Percentiles rank a stretch among this genome's conserved stretches.
These are phyloP conservation scores for Drymodes brunneopygia DNA, from an alignment of 2,113 vertebrate species.

Conservation along the genomic window DNA sequence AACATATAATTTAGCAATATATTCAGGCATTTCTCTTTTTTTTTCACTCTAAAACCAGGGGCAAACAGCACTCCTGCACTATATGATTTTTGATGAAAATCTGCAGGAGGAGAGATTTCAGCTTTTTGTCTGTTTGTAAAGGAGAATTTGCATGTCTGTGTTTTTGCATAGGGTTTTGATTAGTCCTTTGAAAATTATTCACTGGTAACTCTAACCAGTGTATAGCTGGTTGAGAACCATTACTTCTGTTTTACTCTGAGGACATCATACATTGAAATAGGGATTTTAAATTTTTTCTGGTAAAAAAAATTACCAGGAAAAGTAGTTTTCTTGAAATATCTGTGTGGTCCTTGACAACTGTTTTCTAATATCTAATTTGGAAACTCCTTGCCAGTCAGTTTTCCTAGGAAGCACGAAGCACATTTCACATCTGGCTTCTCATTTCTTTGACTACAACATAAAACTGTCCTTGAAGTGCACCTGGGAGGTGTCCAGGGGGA, in stretches of 20 bases:
- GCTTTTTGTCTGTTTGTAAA: not conserved
- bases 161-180: not conserved
- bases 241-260: not conserved
- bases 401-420: not conserved
- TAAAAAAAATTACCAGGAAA: not conserved
- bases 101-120: not conserved
- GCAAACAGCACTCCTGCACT: not conserved
- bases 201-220: not conserved
- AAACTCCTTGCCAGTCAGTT: not conserved
- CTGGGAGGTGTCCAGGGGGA: not conserved
- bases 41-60: not conserved
- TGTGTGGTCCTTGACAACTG: not conserved
- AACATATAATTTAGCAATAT: not conserved
- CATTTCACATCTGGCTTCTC: not conserved
- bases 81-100: not conserved
- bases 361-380: not conserved
- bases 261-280: not conserved
- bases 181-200: not conserved
- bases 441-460: not conserved
- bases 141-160: not conserved
- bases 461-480: slow-evolving; percentile 7
- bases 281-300: not conserved
- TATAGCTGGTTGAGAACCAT: too few relatives aligned
- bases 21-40: not conserved
- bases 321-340: not conserved